These are phyloP conservation scores for Tachyglossus aculeatus DNA, from an alignment of 2,797 vertebrate genomes.

Conservation along the genomic window DNA sequence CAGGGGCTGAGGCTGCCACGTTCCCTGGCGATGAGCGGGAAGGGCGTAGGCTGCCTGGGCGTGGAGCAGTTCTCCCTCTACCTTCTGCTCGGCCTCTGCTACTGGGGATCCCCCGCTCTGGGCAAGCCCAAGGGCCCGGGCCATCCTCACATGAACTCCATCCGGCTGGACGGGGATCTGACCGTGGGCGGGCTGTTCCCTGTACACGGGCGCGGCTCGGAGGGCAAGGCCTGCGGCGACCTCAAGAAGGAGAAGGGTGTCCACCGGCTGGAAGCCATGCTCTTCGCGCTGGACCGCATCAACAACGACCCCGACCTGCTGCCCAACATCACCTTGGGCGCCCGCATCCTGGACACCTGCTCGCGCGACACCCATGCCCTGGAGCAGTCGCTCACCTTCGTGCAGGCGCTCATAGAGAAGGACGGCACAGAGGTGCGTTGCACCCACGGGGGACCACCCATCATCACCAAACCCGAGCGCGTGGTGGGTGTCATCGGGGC, in stretches of 20 bases:
- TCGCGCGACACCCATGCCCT: slow-evolving; percentile 94
- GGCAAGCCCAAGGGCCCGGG: slow-evolving; percentile 88
- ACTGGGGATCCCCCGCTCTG: slow-evolving; percentile 72
- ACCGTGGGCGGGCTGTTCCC: slow-evolving; percentile 94
- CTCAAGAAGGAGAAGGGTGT: slow-evolving; percentile 97
- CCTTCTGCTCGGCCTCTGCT: slow-evolving; percentile 71
- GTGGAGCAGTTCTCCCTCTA: slow-evolving; percentile 75
- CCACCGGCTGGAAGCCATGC: slow-evolving; percentile 95
- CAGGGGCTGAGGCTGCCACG: slow-evolving; percentile 46
- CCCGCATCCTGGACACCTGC: slow-evolving; percentile 94
- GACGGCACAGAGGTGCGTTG: slow-evolving; percentile 94
- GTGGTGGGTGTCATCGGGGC: slow-evolving; percentile 95
- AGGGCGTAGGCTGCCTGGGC: slow-evolving; percentile 65
- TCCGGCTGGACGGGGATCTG: slow-evolving; percentile 95
- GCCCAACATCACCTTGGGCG: slow-evolving; percentile 94
- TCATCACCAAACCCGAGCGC: slow-evolving; percentile 93
- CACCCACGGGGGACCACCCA: slow-evolving; percentile 89
- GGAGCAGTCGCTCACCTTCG: slow-evolving; percentile 96
- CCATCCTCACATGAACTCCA: slow-evolving; percentile 93
- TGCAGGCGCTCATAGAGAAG: slow-evolving; percentile 95
- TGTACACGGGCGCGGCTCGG: slow-evolving; percentile 86
- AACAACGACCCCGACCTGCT: slow-evolving; percentile 95
- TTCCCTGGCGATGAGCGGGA: slow-evolving; percentile 70
- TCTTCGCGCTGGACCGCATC: slow-evolving; percentile 94
- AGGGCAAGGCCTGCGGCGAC: slow-evolving; percentile 93